These are phyloP conservation scores for Petrolisthes cinctipes DNA, from an alignment of 2,888 invertebrate species.

Conservation along the genomic window DNA sequence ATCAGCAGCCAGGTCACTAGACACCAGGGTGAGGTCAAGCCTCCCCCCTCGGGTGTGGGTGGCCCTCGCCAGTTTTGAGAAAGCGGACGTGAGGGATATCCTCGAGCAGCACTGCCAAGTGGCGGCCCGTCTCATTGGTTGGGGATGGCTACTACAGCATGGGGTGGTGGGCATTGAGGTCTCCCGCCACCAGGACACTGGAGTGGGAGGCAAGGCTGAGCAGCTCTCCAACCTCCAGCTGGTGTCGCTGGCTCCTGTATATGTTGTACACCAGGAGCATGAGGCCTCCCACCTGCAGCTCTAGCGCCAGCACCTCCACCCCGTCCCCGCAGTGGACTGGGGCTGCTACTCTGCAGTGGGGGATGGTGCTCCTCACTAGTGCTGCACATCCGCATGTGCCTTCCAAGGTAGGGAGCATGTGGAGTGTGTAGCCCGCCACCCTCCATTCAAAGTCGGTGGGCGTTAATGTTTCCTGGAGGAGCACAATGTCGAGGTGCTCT, in stretches of 20 bases:
- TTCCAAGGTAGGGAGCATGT: background rate
- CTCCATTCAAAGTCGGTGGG: too few species aligned
- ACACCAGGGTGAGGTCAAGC: conserved; percentile 24
- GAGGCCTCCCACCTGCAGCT: background rate
- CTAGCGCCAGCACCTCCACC: conserved; percentile 8
- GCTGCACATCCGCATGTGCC: background rate
- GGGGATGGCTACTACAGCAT: background rate
- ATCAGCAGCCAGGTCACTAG: background rate
- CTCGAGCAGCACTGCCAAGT: conserved; percentile 4
- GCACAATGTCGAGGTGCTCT: too few species aligned
- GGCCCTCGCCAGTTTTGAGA: conserved; percentile 9
- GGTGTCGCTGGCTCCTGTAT: conserved; percentile 19
- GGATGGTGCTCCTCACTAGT: background rate
- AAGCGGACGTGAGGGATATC: background rate
- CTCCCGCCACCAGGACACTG: background rate
- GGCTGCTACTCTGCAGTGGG: conserved; percentile 1
- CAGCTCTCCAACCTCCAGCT: conserved; percentile 27
- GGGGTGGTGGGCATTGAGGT: conserved; percentile 19
- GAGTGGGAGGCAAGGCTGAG: background rate
- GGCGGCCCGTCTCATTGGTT: conserved; percentile 10
- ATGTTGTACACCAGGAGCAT: conserved; percentile 4
- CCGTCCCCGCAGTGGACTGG: conserved; percentile 19
- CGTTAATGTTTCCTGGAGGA: too few species aligned
- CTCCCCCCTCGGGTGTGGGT: conserved; percentile 3
- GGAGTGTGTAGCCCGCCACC: too few species aligned